These are phyloP conservation scores for Orientallactaga sibirica DNA, from an alignment of 2,797 vertebrate species.

Conservation along the genomic window DNA sequence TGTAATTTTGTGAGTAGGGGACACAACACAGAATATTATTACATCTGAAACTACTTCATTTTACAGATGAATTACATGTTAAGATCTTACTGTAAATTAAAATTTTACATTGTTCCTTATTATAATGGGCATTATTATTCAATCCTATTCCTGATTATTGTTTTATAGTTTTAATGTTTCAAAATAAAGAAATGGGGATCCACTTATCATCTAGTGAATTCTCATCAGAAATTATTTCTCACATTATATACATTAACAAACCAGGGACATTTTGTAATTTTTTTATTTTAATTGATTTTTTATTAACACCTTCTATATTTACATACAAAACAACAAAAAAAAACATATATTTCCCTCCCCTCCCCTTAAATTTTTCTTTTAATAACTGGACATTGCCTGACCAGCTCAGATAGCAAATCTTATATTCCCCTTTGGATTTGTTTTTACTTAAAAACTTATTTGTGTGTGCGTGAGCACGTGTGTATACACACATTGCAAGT, in stretches of 20 bases:
- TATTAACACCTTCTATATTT: too few species aligned
- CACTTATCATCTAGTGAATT: neutral
- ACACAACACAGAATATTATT: neutral
- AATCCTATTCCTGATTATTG: conserved; percentile 13
- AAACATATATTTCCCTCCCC: too few species aligned
- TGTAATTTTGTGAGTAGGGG: neutral
- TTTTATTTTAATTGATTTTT: too few species aligned
- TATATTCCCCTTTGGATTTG: neutral
- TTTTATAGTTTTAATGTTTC: conserved; percentile 3
- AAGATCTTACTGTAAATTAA: conserved; percentile 1
- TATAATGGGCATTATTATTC: neutral
- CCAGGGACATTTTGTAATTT: neutral
- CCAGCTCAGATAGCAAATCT: conserved; percentile 28
- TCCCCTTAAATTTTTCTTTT: conserved; percentile 34
- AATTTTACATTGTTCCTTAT: conserved; percentile 39
- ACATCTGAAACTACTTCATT: neutral
- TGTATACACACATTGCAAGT: too few species aligned
- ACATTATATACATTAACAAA: neutral
- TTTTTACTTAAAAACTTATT: neutral
- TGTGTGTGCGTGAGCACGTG: too few species aligned
- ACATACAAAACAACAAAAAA: too few species aligned
- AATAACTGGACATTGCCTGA: conserved; percentile 15
- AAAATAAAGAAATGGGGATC: neutral
- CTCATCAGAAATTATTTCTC: conserved; percentile 43
- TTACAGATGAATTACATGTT: neutral